A percentile compares a stretch with the other conserved stretches of the same genome.
These are phyloP conservation scores for Ceriagrion tenellum DNA, from an alignment of 2,888 invertebrate species.

Conservation along the genomic window DNA sequence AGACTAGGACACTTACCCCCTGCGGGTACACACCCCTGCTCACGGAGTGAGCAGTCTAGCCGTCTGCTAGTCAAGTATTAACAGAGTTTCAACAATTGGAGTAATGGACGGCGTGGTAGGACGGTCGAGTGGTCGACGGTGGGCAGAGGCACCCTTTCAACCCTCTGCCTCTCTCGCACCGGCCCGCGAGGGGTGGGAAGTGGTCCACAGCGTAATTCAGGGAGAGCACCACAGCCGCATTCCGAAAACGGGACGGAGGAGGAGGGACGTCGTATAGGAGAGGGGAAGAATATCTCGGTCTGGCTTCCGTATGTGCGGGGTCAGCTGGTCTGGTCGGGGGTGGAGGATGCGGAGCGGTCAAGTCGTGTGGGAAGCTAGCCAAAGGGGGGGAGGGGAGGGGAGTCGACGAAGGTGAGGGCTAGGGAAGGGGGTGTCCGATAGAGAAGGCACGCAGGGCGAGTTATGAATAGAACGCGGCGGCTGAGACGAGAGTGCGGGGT, in stretches of 20 bases:
- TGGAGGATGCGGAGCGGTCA: background rate
- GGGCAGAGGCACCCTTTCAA: background rate
- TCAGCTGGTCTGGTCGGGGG: background rate
- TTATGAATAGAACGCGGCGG: conserved; percentile 60
- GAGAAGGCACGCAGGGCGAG: background rate
- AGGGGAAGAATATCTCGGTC: background rate
- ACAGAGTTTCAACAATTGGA: no score
- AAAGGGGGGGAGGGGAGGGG: background rate
- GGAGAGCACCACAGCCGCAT: background rate
- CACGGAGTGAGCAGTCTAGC: no score
- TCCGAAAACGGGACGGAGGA: background rate
- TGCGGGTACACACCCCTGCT: no score
- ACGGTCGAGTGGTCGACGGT: background rate
- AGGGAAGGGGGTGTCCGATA: background rate
- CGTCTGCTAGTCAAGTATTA: no score
- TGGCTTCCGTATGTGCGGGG: conserved; percentile 15
- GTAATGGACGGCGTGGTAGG: no score
- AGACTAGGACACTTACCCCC: no score
- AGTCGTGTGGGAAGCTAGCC: background rate
- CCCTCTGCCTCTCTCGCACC: background rate
- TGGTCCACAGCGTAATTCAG: background rate
- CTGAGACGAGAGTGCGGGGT: no score
- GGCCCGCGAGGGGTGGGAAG: background rate
- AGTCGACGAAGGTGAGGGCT: background rate
- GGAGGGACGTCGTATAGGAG: background rate